These are phyloP conservation scores for Zele albiditarsus DNA, from an alignment of 2,888 invertebrate genomes.

Conservation along the genomic window DNA sequence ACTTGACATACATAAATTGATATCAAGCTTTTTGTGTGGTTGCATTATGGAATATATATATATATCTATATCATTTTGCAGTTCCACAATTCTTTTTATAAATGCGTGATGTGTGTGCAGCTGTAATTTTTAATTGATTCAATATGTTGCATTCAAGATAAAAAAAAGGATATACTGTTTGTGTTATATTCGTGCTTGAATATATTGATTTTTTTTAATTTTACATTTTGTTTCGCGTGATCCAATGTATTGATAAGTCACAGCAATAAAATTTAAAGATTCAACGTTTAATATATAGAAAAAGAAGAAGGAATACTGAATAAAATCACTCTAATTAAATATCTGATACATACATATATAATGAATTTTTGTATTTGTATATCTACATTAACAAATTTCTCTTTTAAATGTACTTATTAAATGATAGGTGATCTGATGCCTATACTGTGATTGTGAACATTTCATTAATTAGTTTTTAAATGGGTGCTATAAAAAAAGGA, in stretches of 20 bases:
- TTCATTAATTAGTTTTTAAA: background rate
- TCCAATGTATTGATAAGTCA: constrained; percentile 3
- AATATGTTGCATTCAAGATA: background rate
- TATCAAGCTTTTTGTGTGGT: background rate
- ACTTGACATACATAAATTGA: background rate
- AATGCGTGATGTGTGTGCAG: background rate
- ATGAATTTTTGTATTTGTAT: constrained; percentile 20
- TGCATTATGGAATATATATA: background rate
- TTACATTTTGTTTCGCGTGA: background rate
- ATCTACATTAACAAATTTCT: background rate
- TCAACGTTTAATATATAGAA: background rate
- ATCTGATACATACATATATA: background rate
- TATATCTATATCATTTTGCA: background rate
- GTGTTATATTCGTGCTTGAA: background rate
- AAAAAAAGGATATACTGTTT: no score
- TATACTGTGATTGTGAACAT: constrained; percentile 5
- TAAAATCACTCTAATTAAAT: background rate
- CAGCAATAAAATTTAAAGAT: background rate
- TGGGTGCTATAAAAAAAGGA: background rate
- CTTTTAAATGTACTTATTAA: constrained; percentile 5
- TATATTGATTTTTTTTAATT: background rate
- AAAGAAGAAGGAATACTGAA: background rate
- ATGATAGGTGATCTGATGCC: background rate
- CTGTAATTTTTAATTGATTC: background rate
- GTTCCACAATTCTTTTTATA: background rate